Percentiles rank a stretch among this genome's conserved stretches.
These are phyloP conservation scores for Amphimedon queenslandica DNA, from an alignment of 37 sponge, comb jelly and placozoan genomes.

Conservation along the genomic window DNA sequence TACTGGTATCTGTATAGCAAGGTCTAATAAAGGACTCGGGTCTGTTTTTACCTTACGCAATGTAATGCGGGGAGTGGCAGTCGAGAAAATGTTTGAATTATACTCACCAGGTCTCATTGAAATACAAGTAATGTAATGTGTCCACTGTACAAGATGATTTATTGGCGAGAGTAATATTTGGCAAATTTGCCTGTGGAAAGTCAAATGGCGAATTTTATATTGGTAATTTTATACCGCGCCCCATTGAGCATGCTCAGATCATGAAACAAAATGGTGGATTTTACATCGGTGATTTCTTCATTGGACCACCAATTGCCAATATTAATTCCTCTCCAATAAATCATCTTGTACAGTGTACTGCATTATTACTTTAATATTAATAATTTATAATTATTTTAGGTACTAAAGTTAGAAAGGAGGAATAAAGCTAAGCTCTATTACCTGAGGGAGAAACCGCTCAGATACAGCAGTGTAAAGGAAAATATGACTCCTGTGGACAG, in stretches of 20 bases:
- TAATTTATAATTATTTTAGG: constrained; percentile 40
- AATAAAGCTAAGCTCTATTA: constrained; percentile 77
- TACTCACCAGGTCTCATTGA: constrained; percentile 69
- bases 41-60: constrained; percentile 75
- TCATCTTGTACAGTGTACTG: no score
- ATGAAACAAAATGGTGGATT: no score
- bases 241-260: no score
- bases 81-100: constrained; percentile 77
- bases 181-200: no score
- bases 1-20: constrained; percentile 84
- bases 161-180: no score
- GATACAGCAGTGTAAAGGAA: constrained; percentile 65
- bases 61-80: constrained; percentile 59
- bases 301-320: no score
- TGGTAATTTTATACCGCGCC: no score
- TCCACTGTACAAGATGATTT: no score
- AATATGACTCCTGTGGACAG: constrained; percentile 41
- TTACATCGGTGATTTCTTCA: no score
- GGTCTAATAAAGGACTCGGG: constrained; percentile 62
- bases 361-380: no score
- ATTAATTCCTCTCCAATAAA: no score
- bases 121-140: constrained; percentile 29
- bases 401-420: constrained; percentile 75
- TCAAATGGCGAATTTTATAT: no score
- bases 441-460: constrained; percentile 65